Percentiles rank a stretch among this genome's conserved stretches.
phyloP scores from a whole-genome alignment of 2,888 invertebrate species.

The Tortrix viridana region DNA sequence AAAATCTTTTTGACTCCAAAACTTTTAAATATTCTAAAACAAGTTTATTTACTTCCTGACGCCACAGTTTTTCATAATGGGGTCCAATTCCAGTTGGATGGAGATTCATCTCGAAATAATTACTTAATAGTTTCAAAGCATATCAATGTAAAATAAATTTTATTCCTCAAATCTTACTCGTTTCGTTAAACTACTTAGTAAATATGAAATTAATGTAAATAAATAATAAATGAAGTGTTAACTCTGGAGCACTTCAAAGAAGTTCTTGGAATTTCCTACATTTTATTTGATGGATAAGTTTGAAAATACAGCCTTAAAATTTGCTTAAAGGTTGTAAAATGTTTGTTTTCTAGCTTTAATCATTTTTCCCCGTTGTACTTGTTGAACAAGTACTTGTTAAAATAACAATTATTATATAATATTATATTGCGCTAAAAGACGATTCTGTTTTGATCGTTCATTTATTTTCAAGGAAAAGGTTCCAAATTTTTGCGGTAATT shows the following conservation, averaged over 20 bases:
- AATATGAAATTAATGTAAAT: slow-evolving; percentile 20
- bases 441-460: not conserved
- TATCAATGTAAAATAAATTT: slow-evolving; percentile 28
- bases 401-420: too few relatives aligned
- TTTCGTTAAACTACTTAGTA: slow-evolving; percentile 11
- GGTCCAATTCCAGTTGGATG: slow-evolving; percentile 28
- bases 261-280: slow-evolving; percentile 1
- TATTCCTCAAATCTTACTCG: slow-evolving; percentile 9
- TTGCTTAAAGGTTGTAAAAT: slow-evolving; percentile 1
- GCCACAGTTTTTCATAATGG: slow-evolving; percentile 11
- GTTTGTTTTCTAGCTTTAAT: not conserved
- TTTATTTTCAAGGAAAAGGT: too few relatives aligned
- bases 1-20: too few relatives aligned
- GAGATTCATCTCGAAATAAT: slow-evolving; percentile 11
- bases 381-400: not conserved
- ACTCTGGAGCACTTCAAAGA: slow-evolving; percentile 6
- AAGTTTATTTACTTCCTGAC: not conserved
- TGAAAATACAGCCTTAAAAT: slow-evolving; percentile 1
- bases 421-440: not conserved
- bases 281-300: slow-evolving; percentile 11
- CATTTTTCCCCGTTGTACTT: not conserved
- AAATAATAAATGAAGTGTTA: slow-evolving; percentile 20
- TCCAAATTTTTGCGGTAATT: too few relatives aligned
- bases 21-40: not conserved
- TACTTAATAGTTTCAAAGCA: slow-evolving; percentile 29